Evolutionary conservation across 2,888 invertebrate species (phyloP).

Genomic region (Eumerus sabulonum): DNA sequence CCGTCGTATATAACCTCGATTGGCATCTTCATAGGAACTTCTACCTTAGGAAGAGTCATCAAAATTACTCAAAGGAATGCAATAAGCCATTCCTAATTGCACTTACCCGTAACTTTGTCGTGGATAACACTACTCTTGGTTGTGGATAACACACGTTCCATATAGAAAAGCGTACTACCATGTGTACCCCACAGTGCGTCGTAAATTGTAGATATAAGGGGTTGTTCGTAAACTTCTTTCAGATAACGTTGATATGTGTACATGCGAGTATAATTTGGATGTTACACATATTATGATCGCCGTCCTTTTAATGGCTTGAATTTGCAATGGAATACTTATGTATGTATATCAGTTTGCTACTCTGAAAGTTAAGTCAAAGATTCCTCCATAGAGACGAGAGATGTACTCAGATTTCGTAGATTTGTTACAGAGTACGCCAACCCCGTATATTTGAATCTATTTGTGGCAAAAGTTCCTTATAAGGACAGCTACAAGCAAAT

Average conservation of each 20-base stretch:
- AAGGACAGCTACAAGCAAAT: conserved; percentile 51
- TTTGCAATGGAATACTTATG: conserved; percentile 55
- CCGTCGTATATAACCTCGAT: conserved; percentile 37
- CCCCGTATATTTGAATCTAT: conserved; percentile 61
- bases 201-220: conserved; percentile 60
- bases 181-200: conserved; percentile 5
- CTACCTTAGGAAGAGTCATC: conserved; percentile 42
- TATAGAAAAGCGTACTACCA: too few species aligned
- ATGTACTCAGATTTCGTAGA: conserved; percentile 65
- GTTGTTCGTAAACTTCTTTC: conserved; percentile 52
- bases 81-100: conserved; percentile 64
- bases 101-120: conserved; percentile 49
- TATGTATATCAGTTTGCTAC: conserved; percentile 35
- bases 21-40: conserved; percentile 24
- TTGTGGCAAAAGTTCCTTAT: conserved; percentile 54
- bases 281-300: conserved; percentile 60
- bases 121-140: conserved; percentile 36
- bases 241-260: conserved; percentile 53
- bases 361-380: conserved; percentile 31
- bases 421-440: conserved; percentile 56
- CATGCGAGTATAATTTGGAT: conserved; percentile 16
- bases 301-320: conserved; percentile 65
- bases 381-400: conserved; percentile 55
- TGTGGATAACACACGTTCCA: neutral
- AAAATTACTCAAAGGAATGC: conserved; percentile 66